Base-by-base conservation (phyloP, 1,140 invertebrate species). In the Microplitis mediator region DNA sequence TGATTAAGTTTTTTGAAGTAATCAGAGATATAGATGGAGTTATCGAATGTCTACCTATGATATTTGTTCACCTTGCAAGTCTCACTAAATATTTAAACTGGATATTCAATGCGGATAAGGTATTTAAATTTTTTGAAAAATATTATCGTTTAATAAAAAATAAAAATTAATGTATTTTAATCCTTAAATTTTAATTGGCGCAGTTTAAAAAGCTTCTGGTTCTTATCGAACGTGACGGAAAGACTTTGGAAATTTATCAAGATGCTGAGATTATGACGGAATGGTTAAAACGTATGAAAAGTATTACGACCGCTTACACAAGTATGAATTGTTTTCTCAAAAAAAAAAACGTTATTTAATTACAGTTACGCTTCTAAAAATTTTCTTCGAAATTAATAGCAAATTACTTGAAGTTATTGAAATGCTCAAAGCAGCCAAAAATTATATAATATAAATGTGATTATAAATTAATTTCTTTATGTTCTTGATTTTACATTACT, bases 1-100 rank as follows among this genome's bases (percentile, higher is more conserved):
- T 71, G 13, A 71, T 71, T 4, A 71, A 71, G 63, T 63, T 71
- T 6, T 9, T 63, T 32, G 60, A 71, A 34, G 16, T 50, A n/a
- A 51, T 63, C 6, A 9, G 51, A 14, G 60, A 71, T 63, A 34
- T 71, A 4, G 69, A 71, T 63, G n/a, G 36, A 11, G 16, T 52
- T 51, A 34, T 63, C 16, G 69, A 71, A 51, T 71, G 69, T 16
- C 4, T 71, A 13, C 60, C 60, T 2, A 63, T 63, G 45, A 5
- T 71, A 4, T 45, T 60, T 9, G 45, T 51, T 51, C 60, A 71
- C 35, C 6, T 50, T 9, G 60, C n/a, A 9, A 51, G 36, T n/a
- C 6, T 71, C 1, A 51, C 39, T 11, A 71, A 71, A 35, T 71
- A 51, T 34, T 51, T 62, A 23, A 71, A 63, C 31, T 71, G 60